Evolutionary conservation across 2,113 vertebrate species (phyloP).

Genomic region (Cathartes aura): DNA sequence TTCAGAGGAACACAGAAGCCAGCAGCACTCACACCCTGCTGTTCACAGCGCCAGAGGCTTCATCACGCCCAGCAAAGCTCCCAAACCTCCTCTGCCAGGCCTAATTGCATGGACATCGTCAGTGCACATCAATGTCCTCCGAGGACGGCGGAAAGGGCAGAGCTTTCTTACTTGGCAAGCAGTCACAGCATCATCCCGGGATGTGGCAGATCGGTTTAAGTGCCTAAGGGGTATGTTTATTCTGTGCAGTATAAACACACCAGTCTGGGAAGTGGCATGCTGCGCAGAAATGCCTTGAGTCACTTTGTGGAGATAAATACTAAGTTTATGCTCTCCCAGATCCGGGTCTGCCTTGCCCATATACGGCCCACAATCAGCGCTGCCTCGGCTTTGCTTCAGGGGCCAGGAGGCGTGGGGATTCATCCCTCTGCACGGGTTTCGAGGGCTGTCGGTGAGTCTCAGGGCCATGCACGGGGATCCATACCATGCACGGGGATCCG

Average conservation of each 20-base stretch:
- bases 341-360: not conserved
- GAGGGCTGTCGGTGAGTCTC: not conserved
- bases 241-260: not conserved
- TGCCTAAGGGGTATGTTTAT: not conserved
- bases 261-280: not conserved
- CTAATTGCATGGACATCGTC: rapidly evolving
- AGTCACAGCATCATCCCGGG: not conserved
- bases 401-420: not conserved
- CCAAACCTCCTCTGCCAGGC: not conserved
- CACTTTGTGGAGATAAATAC: not conserved
- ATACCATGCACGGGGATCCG: rapidly evolving
- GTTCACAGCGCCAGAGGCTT: not conserved
- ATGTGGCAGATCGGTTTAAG: not conserved
- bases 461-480: rapidly evolving
- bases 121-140: rapidly evolving
- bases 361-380: not conserved
- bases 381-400: not conserved
- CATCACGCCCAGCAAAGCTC: not conserved
- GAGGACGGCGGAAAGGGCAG: not conserved
- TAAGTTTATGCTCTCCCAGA: not conserved
- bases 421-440: rapidly evolving
- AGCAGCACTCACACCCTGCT: not conserved
- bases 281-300: not conserved
- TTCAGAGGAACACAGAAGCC: not conserved
- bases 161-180: not conserved